Evolutionary conservation across 2,113 vertebrate genomes (phyloP), one percentile per base, ranked within the genome.

Genomic region (Sturnira hondurensis): DNA sequence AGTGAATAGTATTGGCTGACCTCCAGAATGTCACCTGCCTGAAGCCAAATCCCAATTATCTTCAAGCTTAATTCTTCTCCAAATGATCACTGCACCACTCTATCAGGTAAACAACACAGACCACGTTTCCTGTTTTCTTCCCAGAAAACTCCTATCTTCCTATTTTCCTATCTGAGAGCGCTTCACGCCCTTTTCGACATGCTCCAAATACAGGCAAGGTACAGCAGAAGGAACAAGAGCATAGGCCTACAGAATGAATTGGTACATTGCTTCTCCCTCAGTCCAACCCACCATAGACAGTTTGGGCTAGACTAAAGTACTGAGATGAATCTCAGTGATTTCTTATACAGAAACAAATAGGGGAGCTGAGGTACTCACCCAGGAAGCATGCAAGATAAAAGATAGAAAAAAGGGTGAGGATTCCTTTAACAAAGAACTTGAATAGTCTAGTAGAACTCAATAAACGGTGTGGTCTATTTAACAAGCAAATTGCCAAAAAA

Each of bases 231-330:
- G 71, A 68, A 28, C 17, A 58, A 33, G 54, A 78, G 2, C 11
- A 2, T 0, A 26, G 3, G 11, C n/a, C 19, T 70, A 24, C 1
- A 41, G 52, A 22, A n/a, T 16, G 38, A 4, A 3, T 0, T 4
- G 31, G 8, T 22, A 47, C 16, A 56, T 6, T 6, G 0, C 3
- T 38, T 54, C 45, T 95, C 24, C 47, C n/a, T 52, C 65, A 47
- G 28, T 5, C 15, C 41, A 50, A 24, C 28, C 19, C 52, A 24
- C 28, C 24, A 54, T 20, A 47, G 10, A 71, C 5, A 65, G 16
- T 22, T 6, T n/a, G 17, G 38, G 24, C 12, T 63, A 68, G 9
- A 78, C 3, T 31, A 68, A 93, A 61, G 63, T 56, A 54, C 12
- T 45, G 9, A 86, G 41, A 56, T 80, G 41, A 11, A 24, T 52